Conservation (phyloP, 2,113 vertebrate species). For the Hyperoodon ampullatus region DNA sequence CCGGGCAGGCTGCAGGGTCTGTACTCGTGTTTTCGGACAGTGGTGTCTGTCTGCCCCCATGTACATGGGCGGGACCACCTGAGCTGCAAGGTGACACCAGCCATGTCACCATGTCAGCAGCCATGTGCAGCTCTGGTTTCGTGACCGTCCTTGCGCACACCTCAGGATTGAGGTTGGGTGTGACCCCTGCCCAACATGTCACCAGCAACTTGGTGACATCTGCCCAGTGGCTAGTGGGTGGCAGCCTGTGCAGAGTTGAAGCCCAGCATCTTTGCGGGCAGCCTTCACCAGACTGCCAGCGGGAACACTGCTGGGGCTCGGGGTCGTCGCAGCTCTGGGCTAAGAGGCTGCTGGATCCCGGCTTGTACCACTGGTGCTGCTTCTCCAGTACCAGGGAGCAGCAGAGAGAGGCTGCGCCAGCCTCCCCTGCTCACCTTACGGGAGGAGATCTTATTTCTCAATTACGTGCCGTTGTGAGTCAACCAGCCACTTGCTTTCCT, state of each 20-base stretch:
- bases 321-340: not conserved
- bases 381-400: not conserved
- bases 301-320: not conserved
- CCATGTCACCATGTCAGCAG: not conserved
- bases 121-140: not conserved
- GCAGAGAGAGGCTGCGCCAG: not conserved
- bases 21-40: not conserved
- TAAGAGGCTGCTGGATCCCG: not conserved
- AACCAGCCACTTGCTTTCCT: not conserved
- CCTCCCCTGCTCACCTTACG: rapidly evolving
- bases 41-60: rapidly evolving
- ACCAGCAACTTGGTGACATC: not conserved
- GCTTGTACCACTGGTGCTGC: not conserved
- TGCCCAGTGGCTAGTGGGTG: not conserved
- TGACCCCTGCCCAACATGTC: not conserved
- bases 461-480: not conserved
- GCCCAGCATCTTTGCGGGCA: rapidly evolving
- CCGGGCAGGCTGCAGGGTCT: not conserved
- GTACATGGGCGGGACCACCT: not conserved
- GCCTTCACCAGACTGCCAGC: rapidly evolving
- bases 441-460: not conserved
- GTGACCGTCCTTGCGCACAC: not conserved
- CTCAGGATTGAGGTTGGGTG: not conserved
- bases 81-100: not conserved
- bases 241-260: rapidly evolving